Percentiles rank a stretch among this genome's conserved stretches.
Evolutionary conservation across 2,888 invertebrate species (phyloP).

Genomic region (Sisyra nigra): DNA sequence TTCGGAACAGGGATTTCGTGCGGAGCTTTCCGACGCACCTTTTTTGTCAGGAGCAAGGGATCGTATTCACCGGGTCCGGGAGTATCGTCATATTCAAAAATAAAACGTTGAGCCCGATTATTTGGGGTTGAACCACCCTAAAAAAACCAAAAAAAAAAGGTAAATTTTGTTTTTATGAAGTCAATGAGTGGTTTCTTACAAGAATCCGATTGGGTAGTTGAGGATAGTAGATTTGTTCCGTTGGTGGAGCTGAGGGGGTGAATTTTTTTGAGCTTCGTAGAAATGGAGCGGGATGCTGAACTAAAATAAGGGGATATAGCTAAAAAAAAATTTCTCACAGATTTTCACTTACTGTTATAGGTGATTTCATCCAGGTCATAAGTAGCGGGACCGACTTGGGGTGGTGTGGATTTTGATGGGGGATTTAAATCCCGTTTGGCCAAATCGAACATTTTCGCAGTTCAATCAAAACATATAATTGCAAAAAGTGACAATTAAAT

Average conservation of each 20-base stretch:
- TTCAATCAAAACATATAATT: neutral
- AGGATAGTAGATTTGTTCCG: neutral
- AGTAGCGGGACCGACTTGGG: conserved; percentile 13
- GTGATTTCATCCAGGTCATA: conserved; percentile 11
- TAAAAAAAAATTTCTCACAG: neutral
- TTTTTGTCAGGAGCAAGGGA: conserved; percentile 11
- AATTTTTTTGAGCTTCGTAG: conserved; percentile 12
- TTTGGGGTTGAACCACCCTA: conserved; percentile 17
- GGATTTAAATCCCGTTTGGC: conserved; percentile 11
- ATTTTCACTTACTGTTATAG: conserved; percentile 2
- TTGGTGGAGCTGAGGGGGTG: neutral
- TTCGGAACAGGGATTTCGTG: conserved; percentile 10
- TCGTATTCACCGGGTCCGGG: conserved; percentile 18
- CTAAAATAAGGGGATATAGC: conserved; percentile 3
- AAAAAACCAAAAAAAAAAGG: too few relatives aligned
- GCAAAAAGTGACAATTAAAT: neutral
- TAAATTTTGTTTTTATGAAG: too few relatives aligned
- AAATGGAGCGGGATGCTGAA: conserved; percentile 15
- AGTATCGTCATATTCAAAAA: conserved; percentile 12
- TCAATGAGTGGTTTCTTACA: neutral
- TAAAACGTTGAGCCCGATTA: conserved; percentile 15
- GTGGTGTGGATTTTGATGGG: conserved; percentile 11
- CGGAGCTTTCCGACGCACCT: conserved; percentile 10
- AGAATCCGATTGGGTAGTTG: neutral
- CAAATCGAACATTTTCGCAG: conserved; percentile 13